Evolutionary conservation across 1,140 invertebrate genomes (phyloP).

Genomic region (Bombus vancouverensis): DNA sequence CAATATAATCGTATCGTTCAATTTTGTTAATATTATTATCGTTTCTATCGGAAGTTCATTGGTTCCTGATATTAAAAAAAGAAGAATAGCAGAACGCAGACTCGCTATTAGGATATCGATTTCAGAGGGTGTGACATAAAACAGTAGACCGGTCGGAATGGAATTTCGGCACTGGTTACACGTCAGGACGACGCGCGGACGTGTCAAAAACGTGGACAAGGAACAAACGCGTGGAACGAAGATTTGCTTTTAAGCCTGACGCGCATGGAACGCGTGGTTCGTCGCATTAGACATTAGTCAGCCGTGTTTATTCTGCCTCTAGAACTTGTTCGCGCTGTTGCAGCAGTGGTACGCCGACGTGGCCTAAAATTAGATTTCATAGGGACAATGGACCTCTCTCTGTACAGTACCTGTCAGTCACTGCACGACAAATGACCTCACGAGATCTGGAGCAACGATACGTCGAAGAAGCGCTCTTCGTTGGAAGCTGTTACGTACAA

Average conservation of each 20-base stretch:
- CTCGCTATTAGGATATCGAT: too few relatives aligned
- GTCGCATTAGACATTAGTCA: slow-evolving; percentile 54
- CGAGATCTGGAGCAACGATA: slow-evolving; percentile 8
- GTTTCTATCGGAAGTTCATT: too few relatives aligned
- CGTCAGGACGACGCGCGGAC: not conserved
- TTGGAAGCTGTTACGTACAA: not conserved
- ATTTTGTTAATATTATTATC: too few relatives aligned
- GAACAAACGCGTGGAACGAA: slow-evolving; percentile 14
- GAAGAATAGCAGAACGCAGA: too few relatives aligned
- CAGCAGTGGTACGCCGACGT: slow-evolving; percentile 22
- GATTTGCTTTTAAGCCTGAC: slow-evolving; percentile 58
- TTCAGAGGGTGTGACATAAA: too few relatives aligned
- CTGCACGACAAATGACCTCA: not conserved
- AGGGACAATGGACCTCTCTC: slow-evolving; percentile 41
- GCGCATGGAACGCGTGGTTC: not conserved
- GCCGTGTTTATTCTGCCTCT: not conserved
- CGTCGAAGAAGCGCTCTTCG: slow-evolving; percentile 9
- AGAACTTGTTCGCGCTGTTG: slow-evolving; percentile 53
- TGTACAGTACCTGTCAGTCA: slow-evolving; percentile 3
- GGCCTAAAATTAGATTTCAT: slow-evolving; percentile 53
- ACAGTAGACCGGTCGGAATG: too few relatives aligned
- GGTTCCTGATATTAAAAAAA: accelerated
- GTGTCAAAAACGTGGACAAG: slow-evolving; percentile 25
- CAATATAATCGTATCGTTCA: too few relatives aligned
- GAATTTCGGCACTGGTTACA: too few relatives aligned